Evolutionary conservation across 2,797 vertebrate genomes (phyloP), one percentile per base, ranked within the genome.

Genomic region (Micrastur ruficollis): DNA sequence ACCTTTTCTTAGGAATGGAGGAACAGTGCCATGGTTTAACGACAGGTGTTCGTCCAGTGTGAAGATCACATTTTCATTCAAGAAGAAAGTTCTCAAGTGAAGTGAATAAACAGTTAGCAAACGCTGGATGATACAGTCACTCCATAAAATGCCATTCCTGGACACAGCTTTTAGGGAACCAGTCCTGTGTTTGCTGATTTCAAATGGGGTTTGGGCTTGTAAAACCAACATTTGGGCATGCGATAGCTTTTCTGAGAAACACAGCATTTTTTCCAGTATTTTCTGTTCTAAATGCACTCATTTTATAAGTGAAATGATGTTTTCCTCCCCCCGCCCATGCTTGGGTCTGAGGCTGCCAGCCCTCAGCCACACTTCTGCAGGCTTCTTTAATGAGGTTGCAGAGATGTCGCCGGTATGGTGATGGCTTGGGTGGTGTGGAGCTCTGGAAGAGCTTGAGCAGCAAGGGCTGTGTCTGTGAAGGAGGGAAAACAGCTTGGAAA

Each of bases 401-500:
- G 74, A 74, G 78, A 38, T 63, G 66, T 18, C 2, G 0, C n/a
- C 0, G 1, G 31, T 20, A 13, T 34, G 14, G 71, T 0, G 1
- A 14, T 70, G 38, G 5, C 19, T 74, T 75, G 63, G n/a, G 71
- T 59, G 65, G 25, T 58, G 47, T 40, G 59, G 71, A 76, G 32
- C 55, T 80, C 81, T 84, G 74, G 71, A 76, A 70, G 59, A 79
- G 47, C 55, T 87, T 36, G 47, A 42, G 63, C 63, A 87, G 78
- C 26, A 53, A 91, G 19, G 32, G n/a, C 21, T 84, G 42, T 55
- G 20, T 19, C 74, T 95, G 58, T 29, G 76, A n/a, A 89, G 44
- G 61, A 73, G 31, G 36, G 32, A 86, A 93, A 74, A 73, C 34
- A 76, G 42, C 75, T 80, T 94, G 72, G 82, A 90, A 81, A 49